Base-by-base conservation (phyloP, 2,113 vertebrate species). In the Fregetta grallaria region DNA sequence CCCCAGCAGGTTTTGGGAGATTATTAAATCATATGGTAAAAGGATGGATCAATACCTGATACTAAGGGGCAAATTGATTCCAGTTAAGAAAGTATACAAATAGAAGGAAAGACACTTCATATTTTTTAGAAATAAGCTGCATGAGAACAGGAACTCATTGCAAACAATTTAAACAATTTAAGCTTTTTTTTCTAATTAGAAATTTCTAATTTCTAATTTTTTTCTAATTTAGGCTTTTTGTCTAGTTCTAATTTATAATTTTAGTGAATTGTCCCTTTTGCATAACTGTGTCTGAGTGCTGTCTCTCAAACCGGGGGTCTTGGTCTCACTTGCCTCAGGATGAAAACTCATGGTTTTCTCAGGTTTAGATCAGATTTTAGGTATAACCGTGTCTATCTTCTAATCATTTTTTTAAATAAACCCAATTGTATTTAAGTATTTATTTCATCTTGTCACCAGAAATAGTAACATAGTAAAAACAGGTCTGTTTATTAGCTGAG, bases 391-490 rank as follows among this genome's bases (percentile, higher is more conserved):
- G 9, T 22, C 21, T 88, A 13, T 68, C 61, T 95, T 61, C 66
- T 61, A 80, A 86, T 83, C 14, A 52, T 21, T 77, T n/a, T 13
- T 94, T 71, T 63, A 67, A 82, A 81, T 15, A 79, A 40, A 42
- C 13, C 3, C 2, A 3, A 14, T 55, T 47, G 38, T 50, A 34
- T 30, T 40, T 40, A 40, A 30, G 6, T 59, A 27, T 89, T 81
- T 81, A 59, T 78, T 94, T 70, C 40, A 38, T 92, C 70, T 75
- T 68, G 16, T 85, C 30, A 82, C 26, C 38, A 86, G 82, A 91
- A 92, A 77, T 42, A 50, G 55, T 52, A 86, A 36, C 20, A 17
- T 7, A 42, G 38, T 67, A 81, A 85, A 78, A 32, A 0, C 36
- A 88, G n/a, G 15, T 66, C 67, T 92, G 55, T 55, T 74, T 74